Conservation (phyloP, 2,888 invertebrate species). For the Lissonota sp. region DNA sequence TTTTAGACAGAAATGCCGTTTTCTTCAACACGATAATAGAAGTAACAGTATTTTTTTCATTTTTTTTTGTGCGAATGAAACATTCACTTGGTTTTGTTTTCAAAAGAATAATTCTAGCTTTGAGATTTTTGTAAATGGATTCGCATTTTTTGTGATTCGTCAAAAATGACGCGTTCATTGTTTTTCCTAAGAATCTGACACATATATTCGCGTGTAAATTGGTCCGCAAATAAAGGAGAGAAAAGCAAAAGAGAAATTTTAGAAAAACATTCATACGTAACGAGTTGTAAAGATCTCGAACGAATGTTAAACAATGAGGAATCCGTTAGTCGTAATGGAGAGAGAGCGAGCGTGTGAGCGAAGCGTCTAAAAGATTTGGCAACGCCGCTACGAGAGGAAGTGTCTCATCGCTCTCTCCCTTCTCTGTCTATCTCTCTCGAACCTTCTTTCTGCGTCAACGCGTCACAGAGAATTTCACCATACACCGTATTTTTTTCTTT, state of each 20-base stretch:
- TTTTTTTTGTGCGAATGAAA: neutral
- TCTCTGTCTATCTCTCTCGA: conserved; percentile 1
- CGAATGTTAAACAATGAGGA: neutral
- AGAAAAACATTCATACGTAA: too few species aligned
- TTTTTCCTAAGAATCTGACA: too few species aligned
- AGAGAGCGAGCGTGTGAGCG: conserved; percentile 9
- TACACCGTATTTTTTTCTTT: conserved; percentile 24
- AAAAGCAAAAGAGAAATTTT: too few species aligned
- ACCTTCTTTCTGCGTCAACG: conserved; percentile 8
- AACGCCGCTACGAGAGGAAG: conserved; percentile 40
- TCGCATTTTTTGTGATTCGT: too few species aligned
- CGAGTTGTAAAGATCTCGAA: neutral
- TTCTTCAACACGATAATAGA: conserved; percentile 14
- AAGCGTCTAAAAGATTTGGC: conserved; percentile 20
- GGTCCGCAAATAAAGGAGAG: too few species aligned
- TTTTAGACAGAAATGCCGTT: conserved; percentile 27
- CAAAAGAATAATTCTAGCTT: too few species aligned
- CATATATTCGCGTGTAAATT: too few species aligned
- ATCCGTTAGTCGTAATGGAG: neutral
- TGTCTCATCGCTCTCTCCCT: conserved; percentile 20
- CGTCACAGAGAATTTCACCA: conserved; percentile 60
- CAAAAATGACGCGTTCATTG: too few species aligned
- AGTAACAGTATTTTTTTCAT: neutral
- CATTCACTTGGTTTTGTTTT: too few species aligned
- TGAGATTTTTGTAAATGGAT: too few species aligned